These are phyloP conservation scores for Phrynocephalus versicolor DNA, from an alignment of 2,113 vertebrate species.

Conservation along the genomic window DNA sequence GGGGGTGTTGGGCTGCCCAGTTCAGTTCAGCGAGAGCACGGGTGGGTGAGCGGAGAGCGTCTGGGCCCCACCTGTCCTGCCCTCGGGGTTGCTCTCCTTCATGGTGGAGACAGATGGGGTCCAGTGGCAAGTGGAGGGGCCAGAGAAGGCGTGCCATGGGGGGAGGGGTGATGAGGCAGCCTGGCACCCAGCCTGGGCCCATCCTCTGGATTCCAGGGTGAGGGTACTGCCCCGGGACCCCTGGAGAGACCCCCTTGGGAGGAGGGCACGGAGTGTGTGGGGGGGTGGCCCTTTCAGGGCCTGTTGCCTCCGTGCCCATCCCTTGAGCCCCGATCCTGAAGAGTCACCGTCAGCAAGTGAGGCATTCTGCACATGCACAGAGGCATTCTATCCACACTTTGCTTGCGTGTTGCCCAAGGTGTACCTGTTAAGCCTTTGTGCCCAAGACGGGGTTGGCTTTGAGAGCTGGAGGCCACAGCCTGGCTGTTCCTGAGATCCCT, in stretches of 20 bases:
- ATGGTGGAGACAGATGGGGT: neutral
- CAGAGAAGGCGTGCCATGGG: neutral
- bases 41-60: neutral
- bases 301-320: too few relatives aligned
- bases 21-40: too few relatives aligned
- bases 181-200: neutral
- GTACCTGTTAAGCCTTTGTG: neutral
- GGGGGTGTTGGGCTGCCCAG: too few relatives aligned
- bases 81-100: neutral
- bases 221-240: too few relatives aligned
- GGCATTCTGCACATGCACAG: neutral
- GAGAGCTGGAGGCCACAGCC: neutral
- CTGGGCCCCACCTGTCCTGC: too few relatives aligned
- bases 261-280: too few relatives aligned
- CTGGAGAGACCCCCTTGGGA: too few relatives aligned
- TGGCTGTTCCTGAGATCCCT: too few relatives aligned
- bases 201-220: too few relatives aligned
- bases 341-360: rapidly evolving
- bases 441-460: neutral
- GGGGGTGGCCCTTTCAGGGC: too few relatives aligned
- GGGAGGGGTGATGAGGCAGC: neutral
- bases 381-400: too few relatives aligned
- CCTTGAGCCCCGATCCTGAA: neutral
- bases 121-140: neutral
- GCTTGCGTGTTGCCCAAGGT: neutral